phyloP scores from a whole-genome alignment of 2,113 vertebrate species.

The Tragelaphus buxtoni region DNA sequence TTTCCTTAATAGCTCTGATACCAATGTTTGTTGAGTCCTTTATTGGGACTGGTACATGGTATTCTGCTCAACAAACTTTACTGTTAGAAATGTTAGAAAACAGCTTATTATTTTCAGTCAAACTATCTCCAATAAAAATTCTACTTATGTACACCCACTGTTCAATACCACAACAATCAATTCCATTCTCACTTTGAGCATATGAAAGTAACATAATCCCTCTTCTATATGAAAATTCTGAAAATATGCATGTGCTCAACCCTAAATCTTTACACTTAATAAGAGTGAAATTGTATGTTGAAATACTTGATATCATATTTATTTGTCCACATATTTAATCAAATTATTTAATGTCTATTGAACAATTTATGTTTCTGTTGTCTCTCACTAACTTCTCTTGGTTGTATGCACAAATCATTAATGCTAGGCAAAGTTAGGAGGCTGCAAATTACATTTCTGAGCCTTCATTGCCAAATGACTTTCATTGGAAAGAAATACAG shows the following conservation, averaged over 20 bases:
- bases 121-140: background rate
- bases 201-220: background rate
- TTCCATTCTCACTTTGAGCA: background rate
- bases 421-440: background rate
- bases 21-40: background rate
- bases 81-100: background rate
- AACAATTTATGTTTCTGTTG: background rate
- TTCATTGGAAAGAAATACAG: background rate
- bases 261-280: background rate
- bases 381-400: background rate
- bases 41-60: background rate
- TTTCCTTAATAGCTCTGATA: background rate
- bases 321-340: background rate
- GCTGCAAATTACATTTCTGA: background rate
- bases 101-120: background rate
- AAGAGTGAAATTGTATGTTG: background rate
- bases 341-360: background rate
- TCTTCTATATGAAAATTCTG: background rate
- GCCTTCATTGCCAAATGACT: background rate
- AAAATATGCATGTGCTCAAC: background rate
- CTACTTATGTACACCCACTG: background rate
- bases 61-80: background rate
- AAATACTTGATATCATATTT: background rate
- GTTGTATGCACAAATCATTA: background rate
- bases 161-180: background rate